Percentiles rank a stretch among this genome's conserved stretches.
These are phyloP conservation scores for Redunca redunca DNA, from an alignment of 2,113 vertebrate genomes.

Conservation along the genomic window DNA sequence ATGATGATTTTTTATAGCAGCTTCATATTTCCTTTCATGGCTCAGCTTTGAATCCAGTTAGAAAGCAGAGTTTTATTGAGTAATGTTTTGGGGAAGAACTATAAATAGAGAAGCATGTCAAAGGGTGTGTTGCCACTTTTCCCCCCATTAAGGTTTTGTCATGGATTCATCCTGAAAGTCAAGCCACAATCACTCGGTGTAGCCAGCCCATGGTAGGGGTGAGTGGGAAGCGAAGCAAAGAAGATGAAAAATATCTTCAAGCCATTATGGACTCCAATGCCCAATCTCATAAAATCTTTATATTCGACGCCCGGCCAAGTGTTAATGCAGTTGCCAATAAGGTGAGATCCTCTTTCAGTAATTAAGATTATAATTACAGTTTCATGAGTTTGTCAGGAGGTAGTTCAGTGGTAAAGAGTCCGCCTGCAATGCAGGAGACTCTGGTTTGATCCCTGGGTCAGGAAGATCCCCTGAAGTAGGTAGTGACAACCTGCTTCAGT, in stretches of 20 bases:
- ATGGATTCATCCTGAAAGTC: conserved; percentile 98
- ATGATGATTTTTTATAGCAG: neutral
- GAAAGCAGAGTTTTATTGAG: neutral
- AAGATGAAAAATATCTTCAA: conserved; percentile 97
- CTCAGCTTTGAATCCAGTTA: neutral
- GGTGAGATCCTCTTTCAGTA: conserved; percentile 74
- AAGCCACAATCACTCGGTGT: conserved; percentile 94
- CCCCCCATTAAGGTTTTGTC: conserved; percentile 88
- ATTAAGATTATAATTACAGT: neutral
- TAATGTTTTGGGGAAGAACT: neutral
- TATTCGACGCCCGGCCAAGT: conserved; percentile 96
- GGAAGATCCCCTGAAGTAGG: neutral
- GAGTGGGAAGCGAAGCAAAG: conserved; percentile 94
- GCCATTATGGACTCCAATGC: conserved; percentile 98
- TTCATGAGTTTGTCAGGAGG: neutral
- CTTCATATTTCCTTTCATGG: neutral
- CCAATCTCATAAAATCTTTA: conserved; percentile 98
- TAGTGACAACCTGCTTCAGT: neutral
- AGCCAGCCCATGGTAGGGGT: conserved; percentile 97
- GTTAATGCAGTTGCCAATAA: conserved; percentile 97
- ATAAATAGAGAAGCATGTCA: neutral
- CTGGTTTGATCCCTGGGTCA: neutral
- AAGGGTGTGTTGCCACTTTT: neutral
- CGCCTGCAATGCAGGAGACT: neutral
- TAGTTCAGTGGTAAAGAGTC: neutral